Conservation (phyloP, 2,113 vertebrate species). For the Cheirogaleus medius region DNA sequence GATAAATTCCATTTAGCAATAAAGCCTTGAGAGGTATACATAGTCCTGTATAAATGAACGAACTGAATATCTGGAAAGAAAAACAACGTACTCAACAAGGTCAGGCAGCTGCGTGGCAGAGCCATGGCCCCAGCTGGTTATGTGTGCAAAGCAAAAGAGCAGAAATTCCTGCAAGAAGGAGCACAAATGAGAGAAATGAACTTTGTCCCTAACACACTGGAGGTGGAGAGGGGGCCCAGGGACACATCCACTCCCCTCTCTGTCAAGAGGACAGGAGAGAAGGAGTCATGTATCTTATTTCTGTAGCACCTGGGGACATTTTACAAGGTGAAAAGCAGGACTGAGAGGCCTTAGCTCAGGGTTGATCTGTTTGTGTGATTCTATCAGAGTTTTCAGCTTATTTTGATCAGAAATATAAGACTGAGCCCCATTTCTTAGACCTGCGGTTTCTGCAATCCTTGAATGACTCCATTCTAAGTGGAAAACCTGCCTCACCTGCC, state of each 20-base stretch:
- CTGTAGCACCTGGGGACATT: background rate
- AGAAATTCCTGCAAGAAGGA: background rate
- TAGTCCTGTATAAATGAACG: background rate
- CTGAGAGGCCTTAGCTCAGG: background rate
- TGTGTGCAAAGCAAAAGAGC: background rate
- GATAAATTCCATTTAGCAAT: background rate
- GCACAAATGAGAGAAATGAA: fast-evolving
- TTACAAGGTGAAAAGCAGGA: background rate
- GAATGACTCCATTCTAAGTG: background rate
- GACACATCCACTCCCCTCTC: fast-evolving
- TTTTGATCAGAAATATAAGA: background rate
- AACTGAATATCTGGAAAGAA: background rate
- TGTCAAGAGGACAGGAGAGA: background rate
- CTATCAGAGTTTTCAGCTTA: background rate
- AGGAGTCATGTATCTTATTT: background rate
- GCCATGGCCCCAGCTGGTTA: fast-evolving
- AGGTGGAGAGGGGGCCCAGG: too few relatives aligned
- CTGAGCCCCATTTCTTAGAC: background rate
- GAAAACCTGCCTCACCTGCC: fast-evolving
- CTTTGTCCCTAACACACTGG: background rate
- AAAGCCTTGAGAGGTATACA: background rate
- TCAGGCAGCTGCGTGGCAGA: background rate
- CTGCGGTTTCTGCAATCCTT: background rate
- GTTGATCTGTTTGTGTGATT: background rate
- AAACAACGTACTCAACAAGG: background rate